phyloP scores from a whole-genome alignment of 2,113 vertebrate species.

The Octodon degus region DNA sequence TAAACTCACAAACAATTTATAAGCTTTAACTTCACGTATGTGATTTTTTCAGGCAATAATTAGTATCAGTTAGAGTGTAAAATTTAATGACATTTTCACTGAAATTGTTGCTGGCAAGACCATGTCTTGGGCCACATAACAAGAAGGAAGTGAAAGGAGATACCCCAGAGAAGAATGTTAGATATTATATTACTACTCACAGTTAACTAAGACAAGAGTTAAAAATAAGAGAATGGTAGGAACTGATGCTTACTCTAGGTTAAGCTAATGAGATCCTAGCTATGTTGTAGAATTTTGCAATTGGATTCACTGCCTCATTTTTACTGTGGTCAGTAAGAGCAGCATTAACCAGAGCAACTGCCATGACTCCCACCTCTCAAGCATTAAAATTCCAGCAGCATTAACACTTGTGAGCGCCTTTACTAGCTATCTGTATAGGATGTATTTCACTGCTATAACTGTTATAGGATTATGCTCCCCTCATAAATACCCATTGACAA shows the following conservation, averaged over 20 bases:
- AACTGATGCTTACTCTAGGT: background rate
- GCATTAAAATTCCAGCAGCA: constrained; percentile 83
- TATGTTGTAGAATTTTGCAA: constrained; percentile 38
- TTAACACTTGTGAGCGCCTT: constrained; percentile 67
- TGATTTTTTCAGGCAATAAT: constrained; percentile 39
- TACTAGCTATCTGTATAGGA: constrained; percentile 75
- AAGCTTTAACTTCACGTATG: background rate
- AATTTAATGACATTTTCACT: background rate
- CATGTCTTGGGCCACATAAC: background rate
- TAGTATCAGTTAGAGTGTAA: background rate
- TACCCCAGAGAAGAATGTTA: constrained; percentile 29
- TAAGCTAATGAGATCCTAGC: background rate
- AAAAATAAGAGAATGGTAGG: background rate
- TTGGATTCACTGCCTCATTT: constrained; percentile 15
- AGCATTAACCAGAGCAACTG: constrained; percentile 48
- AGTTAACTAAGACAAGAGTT: constrained; percentile 3
- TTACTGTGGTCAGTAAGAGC: constrained; percentile 15
- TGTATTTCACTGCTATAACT: constrained; percentile 83
- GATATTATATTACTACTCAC: constrained; percentile 61
- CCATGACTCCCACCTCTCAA: constrained; percentile 68
- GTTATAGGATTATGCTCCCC: constrained; percentile 74
- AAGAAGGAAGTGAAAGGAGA: background rate
- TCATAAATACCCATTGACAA: constrained; percentile 84
- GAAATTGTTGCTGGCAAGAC: background rate
- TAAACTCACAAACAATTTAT: constrained; percentile 30